Percentiles rank a stretch among this genome's conserved stretches.
phyloP scores from a whole-genome alignment of 2,113 vertebrate species.

The Phocoena phocoena region DNA sequence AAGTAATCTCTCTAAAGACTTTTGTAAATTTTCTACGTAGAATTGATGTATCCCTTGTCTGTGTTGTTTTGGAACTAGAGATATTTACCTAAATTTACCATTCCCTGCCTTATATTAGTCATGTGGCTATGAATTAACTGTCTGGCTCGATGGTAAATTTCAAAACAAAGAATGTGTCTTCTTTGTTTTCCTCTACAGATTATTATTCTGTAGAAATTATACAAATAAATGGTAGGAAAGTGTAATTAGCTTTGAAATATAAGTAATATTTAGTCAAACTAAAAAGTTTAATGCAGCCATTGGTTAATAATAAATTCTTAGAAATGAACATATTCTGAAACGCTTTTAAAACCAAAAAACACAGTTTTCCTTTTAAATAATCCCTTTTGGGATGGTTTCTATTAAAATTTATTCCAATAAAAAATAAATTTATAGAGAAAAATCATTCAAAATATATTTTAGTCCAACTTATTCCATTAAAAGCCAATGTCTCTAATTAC shows the following conservation, averaged over 20 bases:
- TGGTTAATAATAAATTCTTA: not conserved
- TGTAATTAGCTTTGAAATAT: not conserved
- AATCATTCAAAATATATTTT: slow-evolving; percentile 6
- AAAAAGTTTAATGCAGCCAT: not conserved
- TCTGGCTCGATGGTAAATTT: not conserved
- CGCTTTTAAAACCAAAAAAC: not conserved
- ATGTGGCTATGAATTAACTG: not conserved
- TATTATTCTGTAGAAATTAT: not conserved
- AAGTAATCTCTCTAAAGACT: not conserved
- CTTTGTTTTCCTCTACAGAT: not conserved
- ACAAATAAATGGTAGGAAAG: not conserved
- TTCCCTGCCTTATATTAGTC: not conserved
- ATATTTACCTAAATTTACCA: not conserved
- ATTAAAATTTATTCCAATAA: not conserved
- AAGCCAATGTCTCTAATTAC: slow-evolving; percentile 8
- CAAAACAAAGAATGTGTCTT: not conserved
- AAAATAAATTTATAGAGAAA: slow-evolving; percentile 8
- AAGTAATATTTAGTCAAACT: not conserved
- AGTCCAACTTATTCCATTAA: not conserved
- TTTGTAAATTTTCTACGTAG: not conserved
- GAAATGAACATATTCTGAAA: slow-evolving; percentile 15
- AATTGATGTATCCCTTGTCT: not conserved
- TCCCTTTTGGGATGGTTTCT: not conserved
- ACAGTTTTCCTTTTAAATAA: not conserved
- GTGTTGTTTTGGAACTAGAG: not conserved